These are phyloP conservation scores for Alsophila aescularia DNA, from an alignment of 2,888 invertebrate species.

Conservation along the genomic window DNA sequence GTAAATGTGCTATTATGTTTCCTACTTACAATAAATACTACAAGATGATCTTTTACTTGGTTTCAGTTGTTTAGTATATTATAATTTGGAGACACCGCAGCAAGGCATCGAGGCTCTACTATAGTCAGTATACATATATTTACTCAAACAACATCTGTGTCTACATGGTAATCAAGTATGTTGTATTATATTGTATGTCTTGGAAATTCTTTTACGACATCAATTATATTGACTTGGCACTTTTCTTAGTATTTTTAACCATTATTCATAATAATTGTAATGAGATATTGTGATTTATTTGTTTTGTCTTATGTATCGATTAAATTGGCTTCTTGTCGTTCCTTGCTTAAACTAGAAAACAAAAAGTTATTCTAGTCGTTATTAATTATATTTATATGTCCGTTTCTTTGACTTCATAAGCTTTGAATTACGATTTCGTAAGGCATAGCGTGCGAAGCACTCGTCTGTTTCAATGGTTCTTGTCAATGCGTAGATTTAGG, in stretches of 20 bases:
- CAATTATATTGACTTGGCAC: conserved; percentile 16
- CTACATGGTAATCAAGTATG: conserved; percentile 36
- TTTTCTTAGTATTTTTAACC: conserved; percentile 11
- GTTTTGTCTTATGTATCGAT: background rate
- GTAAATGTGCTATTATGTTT: too few species aligned
- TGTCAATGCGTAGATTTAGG: conserved; percentile 14
- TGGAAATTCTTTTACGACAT: conserved; percentile 29
- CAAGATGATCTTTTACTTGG: background rate
- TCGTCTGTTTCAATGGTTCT: conserved; percentile 14
- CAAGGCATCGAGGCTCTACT: conserved; percentile 13
- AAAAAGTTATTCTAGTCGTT: background rate
- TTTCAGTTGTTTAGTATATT: conserved; percentile 19
- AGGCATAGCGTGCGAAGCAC: conserved; percentile 17
- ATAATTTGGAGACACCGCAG: conserved; percentile 13
- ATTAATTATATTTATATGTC: background rate
- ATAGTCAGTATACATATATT: conserved; percentile 36
- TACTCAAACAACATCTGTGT: conserved; percentile 46
- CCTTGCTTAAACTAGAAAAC: background rate
- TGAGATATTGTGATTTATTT: background rate
- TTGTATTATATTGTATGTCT: conserved; percentile 27
- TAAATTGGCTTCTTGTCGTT: background rate
- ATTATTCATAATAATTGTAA: background rate
- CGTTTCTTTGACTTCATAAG: background rate
- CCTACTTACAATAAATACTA: too few species aligned
- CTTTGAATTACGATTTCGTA: background rate